Percentiles rank a stretch among this genome's conserved stretches.
Evolutionary conservation across 2,888 invertebrate genomes (phyloP).

Genomic region (Germaria angustata): DNA sequence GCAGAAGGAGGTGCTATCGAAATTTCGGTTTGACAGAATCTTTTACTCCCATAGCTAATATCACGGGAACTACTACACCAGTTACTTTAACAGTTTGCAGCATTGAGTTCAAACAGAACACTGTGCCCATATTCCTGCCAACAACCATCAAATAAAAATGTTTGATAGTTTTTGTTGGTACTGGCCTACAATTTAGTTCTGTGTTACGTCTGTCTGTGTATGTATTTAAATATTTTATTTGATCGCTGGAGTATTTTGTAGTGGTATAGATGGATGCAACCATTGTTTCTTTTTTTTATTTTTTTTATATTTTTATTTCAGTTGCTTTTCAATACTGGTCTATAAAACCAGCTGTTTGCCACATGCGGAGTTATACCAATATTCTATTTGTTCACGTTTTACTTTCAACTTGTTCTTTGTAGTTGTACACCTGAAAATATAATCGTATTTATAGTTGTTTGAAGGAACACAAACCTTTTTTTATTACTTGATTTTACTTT

Average conservation of each 20-base stretch:
- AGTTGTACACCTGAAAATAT: background rate
- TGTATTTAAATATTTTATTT: background rate
- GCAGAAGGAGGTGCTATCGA: too few relatives aligned
- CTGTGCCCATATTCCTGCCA: background rate
- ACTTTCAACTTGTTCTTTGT: slow-evolving; percentile 20
- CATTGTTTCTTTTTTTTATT: background rate
- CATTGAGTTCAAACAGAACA: background rate
- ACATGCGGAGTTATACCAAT: slow-evolving; percentile 47
- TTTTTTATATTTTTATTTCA: too few relatives aligned
- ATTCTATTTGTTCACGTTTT: slow-evolving; percentile 39
- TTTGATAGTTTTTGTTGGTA: background rate
- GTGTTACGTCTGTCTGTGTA: background rate
- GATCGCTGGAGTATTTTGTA: background rate
- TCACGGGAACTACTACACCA: too few relatives aligned
- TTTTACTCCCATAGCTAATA: too few relatives aligned
- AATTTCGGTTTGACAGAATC: too few relatives aligned
- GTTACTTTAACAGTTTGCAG: too few relatives aligned
- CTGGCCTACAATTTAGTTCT: too few relatives aligned
- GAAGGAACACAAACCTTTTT: too few relatives aligned
- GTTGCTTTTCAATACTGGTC: background rate
- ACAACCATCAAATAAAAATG: background rate
- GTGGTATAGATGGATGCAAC: background rate
- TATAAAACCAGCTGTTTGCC: slow-evolving; percentile 59
- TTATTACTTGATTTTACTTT: slow-evolving; percentile 2
- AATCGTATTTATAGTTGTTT: slow-evolving; percentile 23